A percentile compares a stretch with the other conserved stretches of the same genome.
Conservation (phyloP, 1,140 invertebrate genomes). For the Calliopsis andreniformis region DNA sequence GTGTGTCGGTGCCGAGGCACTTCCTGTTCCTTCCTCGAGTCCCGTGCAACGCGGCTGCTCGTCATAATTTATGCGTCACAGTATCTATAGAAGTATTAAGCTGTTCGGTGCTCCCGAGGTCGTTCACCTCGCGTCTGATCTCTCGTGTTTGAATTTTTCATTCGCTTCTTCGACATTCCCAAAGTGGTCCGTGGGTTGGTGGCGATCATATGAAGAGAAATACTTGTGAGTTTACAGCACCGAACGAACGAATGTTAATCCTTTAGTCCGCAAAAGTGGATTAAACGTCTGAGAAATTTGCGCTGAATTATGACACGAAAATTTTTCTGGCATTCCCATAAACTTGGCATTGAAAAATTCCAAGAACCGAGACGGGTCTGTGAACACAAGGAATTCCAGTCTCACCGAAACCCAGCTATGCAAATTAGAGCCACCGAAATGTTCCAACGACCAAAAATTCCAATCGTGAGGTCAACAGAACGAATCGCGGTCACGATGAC, state of each 20-base stretch:
- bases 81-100: constrained; percentile 37
- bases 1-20: constrained; percentile 46
- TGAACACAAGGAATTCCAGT: not conserved
- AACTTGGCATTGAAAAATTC: not conserved
- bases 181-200: too few relatives aligned
- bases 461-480: not conserved
- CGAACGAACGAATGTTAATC: too few relatives aligned
- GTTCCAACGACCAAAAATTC: constrained; percentile 5
- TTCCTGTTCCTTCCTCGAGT: constrained; percentile 59
- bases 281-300: too few relatives aligned
- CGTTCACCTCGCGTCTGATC: constrained; percentile 20
- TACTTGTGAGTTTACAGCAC: too few relatives aligned
- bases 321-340: too few relatives aligned
- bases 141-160: not conserved
- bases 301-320: too few relatives aligned
- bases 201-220: too few relatives aligned
- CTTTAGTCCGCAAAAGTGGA: too few relatives aligned
- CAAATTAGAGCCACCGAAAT: not conserved
- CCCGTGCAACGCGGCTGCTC: not conserved
- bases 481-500: not conserved
- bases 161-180: not conserved
- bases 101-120: constrained; percentile 4
- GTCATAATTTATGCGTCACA: constrained; percentile 38
- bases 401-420: constrained; percentile 7
- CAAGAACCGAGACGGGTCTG: too few relatives aligned